A percentile compares a stretch with the other conserved stretches of the same genome.
Conservation (phyloP, 2,888 invertebrate genomes). For the Phasia obesa region DNA sequence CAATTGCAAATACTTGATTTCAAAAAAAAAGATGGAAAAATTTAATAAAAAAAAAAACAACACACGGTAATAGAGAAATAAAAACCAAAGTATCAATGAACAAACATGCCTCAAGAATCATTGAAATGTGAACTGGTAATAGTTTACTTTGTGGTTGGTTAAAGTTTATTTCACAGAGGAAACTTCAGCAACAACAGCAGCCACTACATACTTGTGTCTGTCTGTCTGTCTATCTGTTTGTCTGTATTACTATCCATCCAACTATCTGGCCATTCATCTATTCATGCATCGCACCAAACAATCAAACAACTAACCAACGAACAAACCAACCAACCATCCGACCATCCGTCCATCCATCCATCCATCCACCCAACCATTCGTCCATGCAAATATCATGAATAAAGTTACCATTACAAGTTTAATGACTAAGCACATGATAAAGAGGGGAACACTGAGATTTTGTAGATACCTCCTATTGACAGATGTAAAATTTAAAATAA, state of each 20-base stretch:
- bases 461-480: constrained; percentile 41
- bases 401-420: constrained; percentile 43
- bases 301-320: background rate
- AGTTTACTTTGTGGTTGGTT: constrained; percentile 71
- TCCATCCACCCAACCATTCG: constrained; percentile 15
- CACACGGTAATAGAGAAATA: constrained; percentile 29
- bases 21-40: constrained; percentile 27
- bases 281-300: constrained; percentile 23
- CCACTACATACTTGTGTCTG: constrained; percentile 11
- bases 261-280: constrained; percentile 24
- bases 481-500: constrained; percentile 44
- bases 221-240: no score
- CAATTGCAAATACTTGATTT: constrained; percentile 63
- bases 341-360: background rate
- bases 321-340: constrained; percentile 2
- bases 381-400: constrained; percentile 45
- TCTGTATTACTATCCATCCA: constrained; percentile 19
- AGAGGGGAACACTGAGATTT: background rate
- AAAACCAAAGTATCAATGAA: constrained; percentile 67
- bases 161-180: constrained; percentile 52
- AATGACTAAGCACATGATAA: constrained; percentile 26
- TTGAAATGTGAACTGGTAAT: constrained; percentile 72
- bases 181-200: constrained; percentile 18
- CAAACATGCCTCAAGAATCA: constrained; percentile 71
- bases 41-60: constrained; percentile 25